Conservation (phyloP, 2,888 invertebrate species). For the Dynastes tityus region DNA sequence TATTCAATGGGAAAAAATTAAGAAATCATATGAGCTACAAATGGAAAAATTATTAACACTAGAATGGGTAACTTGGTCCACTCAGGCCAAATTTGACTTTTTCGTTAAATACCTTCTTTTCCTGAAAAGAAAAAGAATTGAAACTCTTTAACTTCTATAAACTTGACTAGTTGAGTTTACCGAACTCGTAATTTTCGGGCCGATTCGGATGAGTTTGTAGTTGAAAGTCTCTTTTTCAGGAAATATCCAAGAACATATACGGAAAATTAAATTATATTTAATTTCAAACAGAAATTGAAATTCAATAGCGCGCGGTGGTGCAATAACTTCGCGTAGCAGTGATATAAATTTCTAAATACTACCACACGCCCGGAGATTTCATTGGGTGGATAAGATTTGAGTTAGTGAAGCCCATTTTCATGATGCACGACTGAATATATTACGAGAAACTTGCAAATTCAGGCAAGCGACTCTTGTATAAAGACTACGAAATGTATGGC, state of each 20-base stretch:
- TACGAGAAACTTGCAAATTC: background rate
- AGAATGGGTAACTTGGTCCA: too few relatives aligned
- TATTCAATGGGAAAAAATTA: too few relatives aligned
- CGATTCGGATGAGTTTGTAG: too few relatives aligned
- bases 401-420: constrained; percentile 15
- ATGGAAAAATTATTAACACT: too few relatives aligned
- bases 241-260: background rate
- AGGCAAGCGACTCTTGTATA: background rate
- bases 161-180: too few relatives aligned
- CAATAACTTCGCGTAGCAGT: constrained; percentile 5
- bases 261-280: constrained; percentile 21
- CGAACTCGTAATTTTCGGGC: too few relatives aligned
- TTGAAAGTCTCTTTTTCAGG: background rate
- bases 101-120: too few relatives aligned
- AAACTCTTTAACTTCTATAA: too few relatives aligned
- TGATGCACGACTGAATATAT: constrained; percentile 33
- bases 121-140: too few relatives aligned
- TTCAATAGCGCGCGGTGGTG: constrained; percentile 21
- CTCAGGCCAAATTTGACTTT: too few relatives aligned
- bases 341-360: constrained; percentile 26
- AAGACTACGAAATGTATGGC: background rate
- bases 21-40: too few relatives aligned
- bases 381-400: constrained; percentile 15
- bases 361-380: constrained; percentile 27
- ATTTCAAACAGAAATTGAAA: constrained; percentile 14